Base-by-base conservation (phyloP, 2,888 invertebrate species). In the Hecatera dysodea region DNA sequence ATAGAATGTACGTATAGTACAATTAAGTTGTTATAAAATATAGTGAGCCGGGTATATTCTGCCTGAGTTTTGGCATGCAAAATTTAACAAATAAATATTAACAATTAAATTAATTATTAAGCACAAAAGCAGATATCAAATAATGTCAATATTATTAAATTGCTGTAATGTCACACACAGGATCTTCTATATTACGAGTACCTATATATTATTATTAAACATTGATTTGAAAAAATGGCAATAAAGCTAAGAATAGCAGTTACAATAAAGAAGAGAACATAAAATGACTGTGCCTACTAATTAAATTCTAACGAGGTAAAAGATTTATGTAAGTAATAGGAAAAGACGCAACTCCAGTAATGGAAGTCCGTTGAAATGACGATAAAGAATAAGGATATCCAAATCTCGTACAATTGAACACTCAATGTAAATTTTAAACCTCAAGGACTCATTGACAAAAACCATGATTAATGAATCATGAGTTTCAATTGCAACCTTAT, bases 141-240 rank as follows among this genome's bases (percentile, higher is more conserved):
- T n/a, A n/a, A n/a, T n/a, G n/a, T n/a, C n/a, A n/a, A n/a, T n/a
- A n/a, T n/a, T n/a, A n/a, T n/a, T n/a, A n/a, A n/a, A n/a, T n/a
- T n/a, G n/a, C n/a, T n/a, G n/a, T n/a, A n/a, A n/a, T n/a, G n/a
- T n/a, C n/a, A n/a, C n/a, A n/a, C n/a, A n/a, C n/a, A n/a, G n/a
- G n/a, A n/a, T n/a, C n/a, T n/a, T n/a, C n/a, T n/a, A n/a, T n/a
- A n/a, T n/a, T n/a, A n/a, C n/a, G n/a, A n/a, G n/a, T n/a, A n/a
- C n/a, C n/a, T n/a, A n/a, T n/a, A n/a, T n/a, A n/a, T n/a, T n/a
- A n/a, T n/a, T n/a, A 44, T 44, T n/a, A 55, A 50, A 56, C n/a
- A 57, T 66, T 39, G 36, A 36, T 64, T 57, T n/a, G 39, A 53
- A 68, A 57, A 61, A 65, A 55, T 46, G 22, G 15, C 48, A 59